Evolutionary conservation across 2,797 vertebrate genomes (phyloP).

Genomic region (Nannoperca australis): DNA sequence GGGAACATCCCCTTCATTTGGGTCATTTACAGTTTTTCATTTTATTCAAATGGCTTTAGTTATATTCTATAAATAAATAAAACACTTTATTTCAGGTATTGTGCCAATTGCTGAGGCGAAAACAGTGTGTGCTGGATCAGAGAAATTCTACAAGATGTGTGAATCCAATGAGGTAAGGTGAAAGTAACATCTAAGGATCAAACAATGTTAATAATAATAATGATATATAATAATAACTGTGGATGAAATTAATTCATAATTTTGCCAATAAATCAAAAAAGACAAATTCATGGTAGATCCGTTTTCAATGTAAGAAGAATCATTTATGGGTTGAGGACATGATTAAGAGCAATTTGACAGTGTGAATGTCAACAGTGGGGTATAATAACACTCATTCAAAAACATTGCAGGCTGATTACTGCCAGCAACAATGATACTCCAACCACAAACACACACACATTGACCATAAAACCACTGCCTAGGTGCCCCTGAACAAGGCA

Average conservation of each 20-base stretch:
- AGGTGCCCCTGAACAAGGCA: neutral
- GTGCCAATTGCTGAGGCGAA: constrained; percentile 93
- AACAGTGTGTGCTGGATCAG: constrained; percentile 92
- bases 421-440: neutral
- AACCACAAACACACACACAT: neutral
- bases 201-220: neutral
- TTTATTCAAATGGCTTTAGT: no score
- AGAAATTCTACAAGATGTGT: constrained; percentile 96
- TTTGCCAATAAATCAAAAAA: neutral
- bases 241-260: neutral
- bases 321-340: neutral
- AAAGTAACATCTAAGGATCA: neutral
- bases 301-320: neutral
- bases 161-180: constrained; percentile 93
- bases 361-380: neutral
- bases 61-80: neutral
- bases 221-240: neutral
- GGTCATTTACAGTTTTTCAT: no score
- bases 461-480: neutral
- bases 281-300: neutral
- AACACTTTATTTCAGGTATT: constrained; percentile 86
- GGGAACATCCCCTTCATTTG: no score
- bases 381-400: neutral
- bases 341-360: neutral
- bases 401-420: neutral